Evolutionary conservation across 2,797 vertebrate genomes (phyloP), one percentile per base, ranked within the genome.

Genomic region (Gymnodraco acuticeps): DNA sequence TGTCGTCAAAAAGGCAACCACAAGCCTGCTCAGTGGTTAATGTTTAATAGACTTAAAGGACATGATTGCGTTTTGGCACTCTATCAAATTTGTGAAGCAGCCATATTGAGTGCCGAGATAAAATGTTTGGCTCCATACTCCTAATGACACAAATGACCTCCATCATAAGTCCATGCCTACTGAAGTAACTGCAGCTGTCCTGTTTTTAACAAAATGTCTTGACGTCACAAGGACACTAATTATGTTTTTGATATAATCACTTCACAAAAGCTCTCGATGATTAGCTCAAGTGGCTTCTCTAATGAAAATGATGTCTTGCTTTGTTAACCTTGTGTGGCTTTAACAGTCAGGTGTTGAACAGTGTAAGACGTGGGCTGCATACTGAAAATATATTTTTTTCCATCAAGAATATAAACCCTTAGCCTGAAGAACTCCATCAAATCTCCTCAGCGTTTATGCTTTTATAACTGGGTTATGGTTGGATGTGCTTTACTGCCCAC

Each of bases 221-320:
- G 80, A 92, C 87, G 78, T 93, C 92, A 92, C 84, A 64, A 77
- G 85, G 86, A 81, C 74, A 63, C 85, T 88, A 85, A 93, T 92
- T 87, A 88, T 77, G 78, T 72, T 87, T 89, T 83, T 83, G 86
- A 90, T 87, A 89, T 88, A 94, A 94, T 93, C 84, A 89, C 85
- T 82, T 75, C 66, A 86, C 64, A 47, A 86, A 87, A 82, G 89
- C 88, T 74, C 81, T 73, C 80, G 19, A 63, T 86, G 88, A 91
- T 90, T 85, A 89, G 87, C 91, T 91, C 83, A 67, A 88, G 91
- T 85, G 87, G 85, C 69, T 81, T 55, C 77, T 79, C 87, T 88
- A 88, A 94, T 92, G 89, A 89, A 91, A 92, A 89, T 84, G 61
- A 90, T 89, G 89, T 86, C 87, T 89, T 81, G 88, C 91, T 93